phyloP scores from a whole-genome alignment of 1,140 invertebrate species.

The Procambarus virginalis region DNA sequence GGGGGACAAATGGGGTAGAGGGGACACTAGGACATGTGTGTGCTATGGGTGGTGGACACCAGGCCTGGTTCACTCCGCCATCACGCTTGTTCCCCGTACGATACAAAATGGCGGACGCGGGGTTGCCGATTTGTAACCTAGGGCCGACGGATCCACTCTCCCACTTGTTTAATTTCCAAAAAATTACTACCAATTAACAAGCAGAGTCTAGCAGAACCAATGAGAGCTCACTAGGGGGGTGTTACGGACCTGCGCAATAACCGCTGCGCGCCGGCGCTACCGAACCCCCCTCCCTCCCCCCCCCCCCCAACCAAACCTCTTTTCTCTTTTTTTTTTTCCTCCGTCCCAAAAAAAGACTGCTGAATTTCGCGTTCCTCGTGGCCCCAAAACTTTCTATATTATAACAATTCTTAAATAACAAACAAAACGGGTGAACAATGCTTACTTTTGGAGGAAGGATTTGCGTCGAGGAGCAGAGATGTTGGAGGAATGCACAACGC shows the following conservation, averaged over 20 bases:
- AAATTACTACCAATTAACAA: slow-evolving; percentile 67
- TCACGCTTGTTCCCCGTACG: slow-evolving; percentile 50
- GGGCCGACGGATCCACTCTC: slow-evolving; percentile 37
- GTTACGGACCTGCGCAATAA: slow-evolving; percentile 67
- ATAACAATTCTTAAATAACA: background rate
- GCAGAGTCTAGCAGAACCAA: slow-evolving; percentile 65
- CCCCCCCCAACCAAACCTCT: too few relatives aligned
- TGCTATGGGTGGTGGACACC: background rate
- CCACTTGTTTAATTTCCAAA: slow-evolving; percentile 66
- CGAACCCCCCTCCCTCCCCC: slow-evolving; percentile 21
- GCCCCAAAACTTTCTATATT: background rate
- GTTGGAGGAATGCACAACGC: background rate
- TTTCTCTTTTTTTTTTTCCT: too few relatives aligned
- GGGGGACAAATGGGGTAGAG: too few relatives aligned
- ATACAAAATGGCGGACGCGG: slow-evolving; percentile 64
- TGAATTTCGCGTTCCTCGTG: slow-evolving; percentile 46
- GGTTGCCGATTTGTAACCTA: slow-evolving; percentile 58
- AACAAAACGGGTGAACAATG: slow-evolving; percentile 21
- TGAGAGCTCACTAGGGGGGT: slow-evolving; percentile 64
- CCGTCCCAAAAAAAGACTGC: slow-evolving; percentile 14
- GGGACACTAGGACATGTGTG: too few relatives aligned
- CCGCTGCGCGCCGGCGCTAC: slow-evolving; percentile 59
- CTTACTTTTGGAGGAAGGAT: slow-evolving; percentile 27
- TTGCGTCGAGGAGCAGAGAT: background rate
- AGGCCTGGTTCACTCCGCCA: slow-evolving; percentile 33